Percentiles rank a stretch among this genome's conserved stretches.
Conservation (phyloP, 2,797 vertebrate species). For the Ibycter americanus region DNA sequence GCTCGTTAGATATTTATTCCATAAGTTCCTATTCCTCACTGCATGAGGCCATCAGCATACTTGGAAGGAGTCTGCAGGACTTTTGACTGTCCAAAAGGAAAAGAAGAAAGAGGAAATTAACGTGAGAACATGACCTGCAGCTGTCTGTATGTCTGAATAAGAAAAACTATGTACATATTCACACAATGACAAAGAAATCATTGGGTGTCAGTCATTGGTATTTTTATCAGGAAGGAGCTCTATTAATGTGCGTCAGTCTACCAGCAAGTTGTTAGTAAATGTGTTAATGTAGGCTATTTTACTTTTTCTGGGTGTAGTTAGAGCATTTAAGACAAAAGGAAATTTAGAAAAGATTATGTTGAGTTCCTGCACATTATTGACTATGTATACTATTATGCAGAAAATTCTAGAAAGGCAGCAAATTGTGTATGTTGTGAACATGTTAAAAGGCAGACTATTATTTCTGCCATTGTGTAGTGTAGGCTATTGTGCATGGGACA, state of each 20-base stretch:
- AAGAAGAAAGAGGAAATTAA: conserved; percentile 44
- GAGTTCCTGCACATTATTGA: not conserved
- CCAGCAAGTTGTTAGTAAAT: not conserved
- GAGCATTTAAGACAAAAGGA: not conserved
- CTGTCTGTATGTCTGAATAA: not conserved
- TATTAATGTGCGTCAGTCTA: not conserved
- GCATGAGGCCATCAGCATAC: not conserved
- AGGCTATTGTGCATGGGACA: not conserved
- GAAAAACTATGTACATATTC: not conserved
- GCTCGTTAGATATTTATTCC: not conserved
- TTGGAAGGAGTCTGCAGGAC: not conserved
- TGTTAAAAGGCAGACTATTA: not conserved
- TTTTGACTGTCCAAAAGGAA: not conserved
- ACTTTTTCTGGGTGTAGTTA: not conserved
- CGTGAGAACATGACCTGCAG: not conserved
- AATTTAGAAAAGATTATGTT: not conserved
- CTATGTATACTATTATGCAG: not conserved
- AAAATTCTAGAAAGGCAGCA: not conserved
- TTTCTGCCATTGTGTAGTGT: not conserved
- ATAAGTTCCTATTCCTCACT: not conserved
- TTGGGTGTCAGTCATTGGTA: not conserved
- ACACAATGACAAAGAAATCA: conserved; percentile 38
- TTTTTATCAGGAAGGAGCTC: not conserved
- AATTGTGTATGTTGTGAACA: not conserved
- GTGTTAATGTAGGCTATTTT: not conserved